Conservation (phyloP, 2,113 vertebrate species). For the Plecturocebus donacophilus region DNA sequence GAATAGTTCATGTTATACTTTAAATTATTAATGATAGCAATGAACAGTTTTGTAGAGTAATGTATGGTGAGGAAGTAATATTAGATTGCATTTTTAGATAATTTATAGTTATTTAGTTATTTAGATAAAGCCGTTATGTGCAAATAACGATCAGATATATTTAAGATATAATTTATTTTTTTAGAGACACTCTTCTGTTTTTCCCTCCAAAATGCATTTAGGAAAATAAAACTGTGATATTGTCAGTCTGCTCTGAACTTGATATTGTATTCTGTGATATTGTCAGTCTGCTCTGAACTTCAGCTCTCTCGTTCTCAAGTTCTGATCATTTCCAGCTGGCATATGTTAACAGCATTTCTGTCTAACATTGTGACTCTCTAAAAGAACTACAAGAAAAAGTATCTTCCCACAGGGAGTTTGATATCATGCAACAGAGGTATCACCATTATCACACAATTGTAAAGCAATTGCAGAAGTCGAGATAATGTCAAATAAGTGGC, state of each 20-base stretch:
- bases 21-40: slow-evolving; percentile 17
- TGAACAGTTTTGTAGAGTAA: neutral
- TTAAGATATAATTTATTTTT: neutral
- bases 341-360: neutral
- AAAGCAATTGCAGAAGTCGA: neutral
- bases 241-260: neutral
- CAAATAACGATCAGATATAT: neutral
- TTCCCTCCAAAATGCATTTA: neutral
- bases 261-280: accelerated
- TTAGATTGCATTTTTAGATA: slow-evolving; percentile 14
- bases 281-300: neutral
- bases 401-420: neutral
- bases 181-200: neutral
- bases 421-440: neutral
- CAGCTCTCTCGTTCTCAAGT: neutral
- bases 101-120: slow-evolving; percentile 20
- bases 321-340: neutral
- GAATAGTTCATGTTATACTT: slow-evolving; percentile 7
- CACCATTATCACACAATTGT: neutral
- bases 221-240: neutral
- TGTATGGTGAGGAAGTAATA: neutral
- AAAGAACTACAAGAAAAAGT: neutral
- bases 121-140: neutral
- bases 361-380: neutral
- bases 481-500: neutral